These are phyloP conservation scores for Aulostomus chinensis DNA, from an alignment of 2,797 vertebrate species.

Conservation along the genomic window DNA sequence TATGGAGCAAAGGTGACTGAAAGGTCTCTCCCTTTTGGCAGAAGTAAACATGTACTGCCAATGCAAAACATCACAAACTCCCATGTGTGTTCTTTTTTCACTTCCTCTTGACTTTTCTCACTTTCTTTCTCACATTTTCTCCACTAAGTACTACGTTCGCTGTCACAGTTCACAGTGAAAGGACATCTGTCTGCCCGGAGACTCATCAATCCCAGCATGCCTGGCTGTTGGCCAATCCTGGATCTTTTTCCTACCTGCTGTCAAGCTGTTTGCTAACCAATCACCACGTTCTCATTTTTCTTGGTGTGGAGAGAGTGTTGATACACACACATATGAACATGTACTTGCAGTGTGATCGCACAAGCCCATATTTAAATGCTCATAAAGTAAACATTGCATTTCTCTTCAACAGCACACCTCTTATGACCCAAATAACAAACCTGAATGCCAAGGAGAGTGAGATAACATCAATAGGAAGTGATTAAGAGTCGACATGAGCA, in stretches of 20 bases:
- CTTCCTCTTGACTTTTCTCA: conserved; percentile 49
- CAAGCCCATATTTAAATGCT: conserved; percentile 6
- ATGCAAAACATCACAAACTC: conserved; percentile 21
- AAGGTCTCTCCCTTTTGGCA: background rate
- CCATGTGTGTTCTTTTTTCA: conserved; percentile 41
- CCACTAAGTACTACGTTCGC: conserved; percentile 36
- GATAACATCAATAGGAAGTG: conserved; percentile 2
- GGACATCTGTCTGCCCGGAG: conserved; percentile 51
- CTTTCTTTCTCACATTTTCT: conserved; percentile 44
- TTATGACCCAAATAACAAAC: background rate
- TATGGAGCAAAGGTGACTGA: conserved; percentile 4
- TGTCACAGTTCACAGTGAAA: conserved; percentile 40
- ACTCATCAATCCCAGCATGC: conserved; percentile 62
- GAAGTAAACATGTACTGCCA: conserved; percentile 31
- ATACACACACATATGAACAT: conserved; percentile 10
- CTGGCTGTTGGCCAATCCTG: conserved; percentile 35
- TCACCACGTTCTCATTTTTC: conserved; percentile 64
- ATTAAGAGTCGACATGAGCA: background rate
- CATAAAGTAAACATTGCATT: background rate
- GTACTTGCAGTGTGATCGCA: conserved; percentile 28
- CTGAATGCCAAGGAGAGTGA: too few species aligned
- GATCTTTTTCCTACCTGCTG: conserved; percentile 51
- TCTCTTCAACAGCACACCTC: background rate
- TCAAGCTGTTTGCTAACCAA: conserved; percentile 48
- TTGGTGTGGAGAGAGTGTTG: conserved; percentile 32